A percentile compares a stretch with the other conserved stretches of the same genome.
These are phyloP conservation scores for Troides helena DNA, from an alignment of 2,888 invertebrate species.

Conservation along the genomic window DNA sequence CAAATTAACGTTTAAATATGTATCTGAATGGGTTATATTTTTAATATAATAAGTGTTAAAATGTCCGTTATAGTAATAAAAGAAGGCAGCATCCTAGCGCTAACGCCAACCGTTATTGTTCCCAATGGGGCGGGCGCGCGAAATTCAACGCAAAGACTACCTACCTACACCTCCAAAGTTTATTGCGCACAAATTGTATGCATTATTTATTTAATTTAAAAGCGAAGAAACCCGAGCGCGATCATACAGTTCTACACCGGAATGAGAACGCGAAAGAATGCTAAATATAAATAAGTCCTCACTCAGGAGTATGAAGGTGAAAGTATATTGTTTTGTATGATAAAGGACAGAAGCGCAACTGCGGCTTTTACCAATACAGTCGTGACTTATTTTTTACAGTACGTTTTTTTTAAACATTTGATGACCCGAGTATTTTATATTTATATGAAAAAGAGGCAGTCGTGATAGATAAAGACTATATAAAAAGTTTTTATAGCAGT, in stretches of 20 bases:
- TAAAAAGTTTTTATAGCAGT: too few species aligned
- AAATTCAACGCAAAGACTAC: conserved; percentile 65
- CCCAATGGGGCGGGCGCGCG: conserved; percentile 64
- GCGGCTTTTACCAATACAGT: not conserved
- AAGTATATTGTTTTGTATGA: conserved; percentile 28
- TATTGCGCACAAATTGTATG: conserved; percentile 78
- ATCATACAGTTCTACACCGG: conserved; percentile 58
- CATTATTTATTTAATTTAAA: conserved; percentile 80
- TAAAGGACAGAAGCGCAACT: conserved; percentile 7
- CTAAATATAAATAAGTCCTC: conserved; percentile 40
- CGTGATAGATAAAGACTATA: too few species aligned
- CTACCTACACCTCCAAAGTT: conserved; percentile 69
- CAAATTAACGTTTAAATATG: too few species aligned
- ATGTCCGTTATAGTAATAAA: not conserved
- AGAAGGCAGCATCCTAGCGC: conserved; percentile 46
- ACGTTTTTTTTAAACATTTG: too few species aligned
- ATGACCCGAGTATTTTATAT: too few species aligned
- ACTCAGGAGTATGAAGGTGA: conserved; percentile 27
- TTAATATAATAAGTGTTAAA: too few species aligned
- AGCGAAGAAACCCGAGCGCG: conserved; percentile 73
- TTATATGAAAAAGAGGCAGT: too few species aligned
- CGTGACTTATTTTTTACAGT: not conserved
- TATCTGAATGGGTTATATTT: too few species aligned
- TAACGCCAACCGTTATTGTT: conserved; percentile 64
- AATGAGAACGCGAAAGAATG: conserved; percentile 55